These are phyloP conservation scores for Zaprionus bogoriensis DNA, from an alignment of 2,888 invertebrate species.

Conservation along the genomic window DNA sequence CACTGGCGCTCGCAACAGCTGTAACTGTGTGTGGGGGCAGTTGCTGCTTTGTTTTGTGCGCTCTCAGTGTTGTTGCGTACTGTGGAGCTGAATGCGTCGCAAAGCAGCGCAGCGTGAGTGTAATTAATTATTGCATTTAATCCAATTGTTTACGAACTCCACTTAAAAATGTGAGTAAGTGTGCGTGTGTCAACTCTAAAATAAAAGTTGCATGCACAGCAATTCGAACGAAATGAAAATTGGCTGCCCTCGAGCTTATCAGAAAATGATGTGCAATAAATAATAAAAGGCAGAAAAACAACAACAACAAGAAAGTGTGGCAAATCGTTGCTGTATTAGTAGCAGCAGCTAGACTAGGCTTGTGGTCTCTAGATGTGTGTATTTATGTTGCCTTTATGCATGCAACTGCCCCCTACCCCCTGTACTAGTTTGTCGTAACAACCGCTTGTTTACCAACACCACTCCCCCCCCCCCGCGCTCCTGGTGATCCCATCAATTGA, in stretches of 20 bases:
- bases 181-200: conserved; percentile 18
- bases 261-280: conserved; percentile 67
- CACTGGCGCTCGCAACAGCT: conserved; percentile 58
- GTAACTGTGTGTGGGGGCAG: conserved; percentile 24
- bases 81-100: conserved; percentile 33
- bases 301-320: too few relatives aligned
- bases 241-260: conserved; percentile 41
- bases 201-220: conserved; percentile 63
- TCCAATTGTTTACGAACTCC: conserved; percentile 41
- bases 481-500: conserved; percentile 29
- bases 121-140: conserved; percentile 46
- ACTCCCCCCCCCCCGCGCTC: background rate
- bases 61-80: conserved; percentile 51
- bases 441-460: too few relatives aligned
- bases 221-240: conserved; percentile 58
- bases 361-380: conserved; percentile 5
- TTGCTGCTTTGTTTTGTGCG: conserved; percentile 6
- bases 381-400: conserved; percentile 58
- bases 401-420: conserved; percentile 44
- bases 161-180: conserved; percentile 20
- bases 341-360: background rate
- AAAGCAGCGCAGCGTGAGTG: conserved; percentile 43
- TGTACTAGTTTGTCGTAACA: too few relatives aligned
- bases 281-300: too few relatives aligned
- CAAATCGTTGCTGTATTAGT: conserved; percentile 20